A percentile compares a stretch with the other conserved stretches of the same genome.
Conservation (phyloP, 2,113 vertebrate species). For the Takifugu bimaculatus region DNA sequence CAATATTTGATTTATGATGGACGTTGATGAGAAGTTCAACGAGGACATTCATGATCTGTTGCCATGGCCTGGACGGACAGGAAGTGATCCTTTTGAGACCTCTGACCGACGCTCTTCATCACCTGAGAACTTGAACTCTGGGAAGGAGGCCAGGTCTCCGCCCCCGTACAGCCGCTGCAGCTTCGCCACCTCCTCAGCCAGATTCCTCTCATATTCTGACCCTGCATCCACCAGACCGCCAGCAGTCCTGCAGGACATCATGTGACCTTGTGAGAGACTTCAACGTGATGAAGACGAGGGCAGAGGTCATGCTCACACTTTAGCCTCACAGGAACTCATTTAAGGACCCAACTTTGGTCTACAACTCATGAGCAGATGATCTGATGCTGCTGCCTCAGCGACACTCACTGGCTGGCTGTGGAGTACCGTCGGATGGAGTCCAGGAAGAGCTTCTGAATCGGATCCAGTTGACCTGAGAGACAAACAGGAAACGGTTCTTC, state of each 20-base stretch:
- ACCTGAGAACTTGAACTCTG: conserved; percentile 88
- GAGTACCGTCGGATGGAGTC: conserved; percentile 89
- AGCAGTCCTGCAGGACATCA: conserved; percentile 63
- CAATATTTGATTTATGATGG: no score
- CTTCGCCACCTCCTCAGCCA: conserved; percentile 81
- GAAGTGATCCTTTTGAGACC: neutral
- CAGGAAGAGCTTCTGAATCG: conserved; percentile 90
- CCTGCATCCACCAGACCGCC: conserved; percentile 82
- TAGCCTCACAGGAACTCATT: no score
- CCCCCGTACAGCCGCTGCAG: conserved; percentile 86
- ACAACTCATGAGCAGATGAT: neutral
- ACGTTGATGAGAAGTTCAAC: no score
- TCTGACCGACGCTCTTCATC: conserved; percentile 17
- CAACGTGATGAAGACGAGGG: no score
- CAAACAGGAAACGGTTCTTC: conserved; percentile 5
- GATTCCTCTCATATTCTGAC: conserved; percentile 82
- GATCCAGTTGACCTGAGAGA: conserved; percentile 79
- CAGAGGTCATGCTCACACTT: no score
- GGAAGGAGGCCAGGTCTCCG: conserved; percentile 86
- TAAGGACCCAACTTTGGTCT: neutral
- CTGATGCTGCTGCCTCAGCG: no score
- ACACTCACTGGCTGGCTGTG: conserved; percentile 82
- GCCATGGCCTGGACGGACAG: neutral
- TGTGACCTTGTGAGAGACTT: neutral
- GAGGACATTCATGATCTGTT: no score